A percentile compares a stretch with the other conserved stretches of the same genome.
Conservation (phyloP, 2,113 vertebrate genomes). For the Emydura subglobosa region DNA sequence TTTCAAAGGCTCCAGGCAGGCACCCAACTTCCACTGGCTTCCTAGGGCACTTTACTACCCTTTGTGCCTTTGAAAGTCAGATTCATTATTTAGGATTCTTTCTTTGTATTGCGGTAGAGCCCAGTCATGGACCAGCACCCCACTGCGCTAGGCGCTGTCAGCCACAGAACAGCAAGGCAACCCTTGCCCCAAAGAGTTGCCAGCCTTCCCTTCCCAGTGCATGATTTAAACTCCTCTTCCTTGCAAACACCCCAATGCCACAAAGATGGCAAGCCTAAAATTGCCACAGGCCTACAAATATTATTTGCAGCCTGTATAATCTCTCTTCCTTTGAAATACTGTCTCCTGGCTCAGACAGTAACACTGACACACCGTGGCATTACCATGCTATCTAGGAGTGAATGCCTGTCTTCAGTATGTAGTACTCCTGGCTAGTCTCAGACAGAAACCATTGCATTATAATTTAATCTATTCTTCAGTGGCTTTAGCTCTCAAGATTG, state of each 20-base stretch:
- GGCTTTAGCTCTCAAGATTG: constrained; percentile 38
- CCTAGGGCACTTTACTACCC: background rate
- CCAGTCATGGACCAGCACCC: background rate
- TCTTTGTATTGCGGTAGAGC: background rate
- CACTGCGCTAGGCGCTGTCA: constrained; percentile 44
- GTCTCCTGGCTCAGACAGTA: background rate
- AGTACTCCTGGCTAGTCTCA: background rate
- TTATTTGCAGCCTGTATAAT: background rate
- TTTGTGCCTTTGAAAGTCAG: background rate
- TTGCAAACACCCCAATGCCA: background rate
- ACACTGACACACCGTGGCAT: rapidly evolving
- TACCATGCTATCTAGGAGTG: background rate
- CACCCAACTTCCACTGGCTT: background rate
- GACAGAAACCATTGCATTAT: constrained; percentile 40
- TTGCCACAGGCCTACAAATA: background rate
- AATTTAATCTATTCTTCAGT: constrained; percentile 69
- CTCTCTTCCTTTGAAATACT: constrained; percentile 1
- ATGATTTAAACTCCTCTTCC: constrained; percentile 8
- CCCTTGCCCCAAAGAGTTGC: background rate
- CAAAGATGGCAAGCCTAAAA: background rate
- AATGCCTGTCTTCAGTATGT: background rate
- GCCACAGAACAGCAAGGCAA: background rate
- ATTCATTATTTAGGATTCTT: background rate
- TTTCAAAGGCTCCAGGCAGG: background rate
- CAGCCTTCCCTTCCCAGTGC: background rate